A percentile compares a stretch with the other conserved stretches of the same genome.
Conservation (phyloP, 2,888 invertebrate genomes). For the Scotopteryx bipunctaria region DNA sequence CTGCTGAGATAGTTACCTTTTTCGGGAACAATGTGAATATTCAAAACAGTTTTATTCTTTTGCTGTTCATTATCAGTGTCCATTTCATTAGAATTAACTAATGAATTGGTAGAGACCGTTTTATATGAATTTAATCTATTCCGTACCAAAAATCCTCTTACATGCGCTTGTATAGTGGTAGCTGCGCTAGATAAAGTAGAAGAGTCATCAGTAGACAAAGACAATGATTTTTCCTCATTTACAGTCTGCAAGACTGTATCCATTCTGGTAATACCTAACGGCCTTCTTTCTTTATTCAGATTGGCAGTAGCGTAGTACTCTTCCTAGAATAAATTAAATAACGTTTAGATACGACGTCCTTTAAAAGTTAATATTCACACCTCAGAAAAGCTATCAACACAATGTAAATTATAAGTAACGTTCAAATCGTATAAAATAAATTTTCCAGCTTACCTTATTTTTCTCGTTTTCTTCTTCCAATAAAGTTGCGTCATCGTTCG, state of each 20-base stretch:
- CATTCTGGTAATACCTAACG: conserved; percentile 69
- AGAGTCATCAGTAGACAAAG: conserved; percentile 77
- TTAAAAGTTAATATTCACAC: too few relatives aligned
- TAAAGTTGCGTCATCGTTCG: conserved; percentile 55
- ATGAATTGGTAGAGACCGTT: conserved; percentile 65
- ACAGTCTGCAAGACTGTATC: conserved; percentile 78
- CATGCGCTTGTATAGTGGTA: conserved; percentile 86
- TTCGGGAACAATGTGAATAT: conserved; percentile 76
- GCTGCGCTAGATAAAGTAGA: conserved; percentile 83
- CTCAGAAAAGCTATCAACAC: too few relatives aligned
- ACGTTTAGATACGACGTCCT: background rate
- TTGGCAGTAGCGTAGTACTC: conserved; percentile 49
- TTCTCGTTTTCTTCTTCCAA: conserved; percentile 53
- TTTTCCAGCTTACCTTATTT: conserved; percentile 47
- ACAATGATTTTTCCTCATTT: conserved; percentile 79
- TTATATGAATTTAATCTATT: conserved; percentile 74
- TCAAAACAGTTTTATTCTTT: conserved; percentile 69
- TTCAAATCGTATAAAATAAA: too few relatives aligned
- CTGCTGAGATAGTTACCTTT: conserved; percentile 65
- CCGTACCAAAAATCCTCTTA: conserved; percentile 86
- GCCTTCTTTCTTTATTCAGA: conserved; percentile 61
- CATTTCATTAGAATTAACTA: conserved; percentile 62
- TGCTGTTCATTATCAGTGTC: conserved; percentile 61
- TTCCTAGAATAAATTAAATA: conserved; percentile 53
- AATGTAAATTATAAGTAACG: too few relatives aligned